phyloP scores from a whole-genome alignment of 2,113 vertebrate species.

The rabbit (Oryctolagus cuniculus) region mOryCun1.1 NC_091436.1:23203501-23204000 shows the following conservation, averaged over 20 bases:
- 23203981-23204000: neutral
- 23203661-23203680: neutral
- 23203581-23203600: slow-evolving; percentile 52
- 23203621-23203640: neutral
- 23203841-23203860: neutral
- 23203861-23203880: neutral
- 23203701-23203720: neutral
- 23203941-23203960: neutral
- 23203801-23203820: neutral
- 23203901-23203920: neutral
- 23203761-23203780: neutral
- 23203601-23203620: neutral
- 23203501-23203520: slow-evolving; percentile 13
- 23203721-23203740: neutral
- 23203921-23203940: neutral
- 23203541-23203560: slow-evolving; percentile 32
- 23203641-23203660: slow-evolving; percentile 56
- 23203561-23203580: slow-evolving; percentile 28
- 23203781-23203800: neutral
- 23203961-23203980: neutral
- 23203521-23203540: slow-evolving; percentile 56
- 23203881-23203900: neutral
- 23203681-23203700: neutral
- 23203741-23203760: neutral
- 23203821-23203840: neutral